Percentiles rank a stretch among this genome's conserved stretches.
These are phyloP conservation scores for Sisyra terminalis DNA, from an alignment of 2,888 invertebrate species.

Conservation along the genomic window DNA sequence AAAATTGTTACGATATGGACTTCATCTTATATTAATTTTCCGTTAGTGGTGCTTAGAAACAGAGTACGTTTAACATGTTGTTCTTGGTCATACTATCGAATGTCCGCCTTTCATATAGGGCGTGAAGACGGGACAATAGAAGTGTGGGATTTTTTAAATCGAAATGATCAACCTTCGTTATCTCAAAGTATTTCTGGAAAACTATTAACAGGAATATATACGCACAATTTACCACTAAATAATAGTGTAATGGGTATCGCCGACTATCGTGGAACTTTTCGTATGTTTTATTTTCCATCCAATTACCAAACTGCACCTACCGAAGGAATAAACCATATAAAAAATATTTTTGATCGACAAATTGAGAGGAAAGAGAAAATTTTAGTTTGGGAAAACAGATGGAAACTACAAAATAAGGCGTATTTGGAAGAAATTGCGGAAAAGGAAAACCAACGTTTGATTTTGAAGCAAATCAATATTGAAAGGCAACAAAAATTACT, in stretches of 20 bases:
- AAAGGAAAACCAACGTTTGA: conserved; percentile 27
- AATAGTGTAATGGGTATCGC: conserved; percentile 48
- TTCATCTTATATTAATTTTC: conserved; percentile 13
- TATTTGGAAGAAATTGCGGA: conserved; percentile 29
- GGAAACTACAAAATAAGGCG: conserved; percentile 30
- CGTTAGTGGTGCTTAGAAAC: neutral
- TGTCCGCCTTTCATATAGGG: conserved; percentile 52
- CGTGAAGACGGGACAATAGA: conserved; percentile 61
- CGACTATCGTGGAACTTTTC: conserved; percentile 49
- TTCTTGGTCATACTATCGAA: conserved; percentile 59
- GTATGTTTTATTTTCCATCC: conserved; percentile 41
- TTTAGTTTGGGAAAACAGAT: conserved; percentile 41
- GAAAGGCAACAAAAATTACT: conserved; percentile 27
- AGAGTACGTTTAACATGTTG: conserved; percentile 40
- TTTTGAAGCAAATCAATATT: conserved; percentile 19
- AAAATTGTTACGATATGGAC: conserved; percentile 31
- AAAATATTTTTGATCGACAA: conserved; percentile 34
- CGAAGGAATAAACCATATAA: conserved; percentile 27
- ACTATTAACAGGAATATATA: conserved; percentile 43
- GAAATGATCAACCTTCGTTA: conserved; percentile 50
- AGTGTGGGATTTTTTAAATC: conserved; percentile 61
- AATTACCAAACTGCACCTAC: conserved; percentile 31
- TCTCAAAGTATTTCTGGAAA: conserved; percentile 48
- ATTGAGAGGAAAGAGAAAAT: conserved; percentile 33
- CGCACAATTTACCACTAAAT: conserved; percentile 36